Conservation (phyloP, 2,113 vertebrate species). For the Pterocles gutturalis region DNA sequence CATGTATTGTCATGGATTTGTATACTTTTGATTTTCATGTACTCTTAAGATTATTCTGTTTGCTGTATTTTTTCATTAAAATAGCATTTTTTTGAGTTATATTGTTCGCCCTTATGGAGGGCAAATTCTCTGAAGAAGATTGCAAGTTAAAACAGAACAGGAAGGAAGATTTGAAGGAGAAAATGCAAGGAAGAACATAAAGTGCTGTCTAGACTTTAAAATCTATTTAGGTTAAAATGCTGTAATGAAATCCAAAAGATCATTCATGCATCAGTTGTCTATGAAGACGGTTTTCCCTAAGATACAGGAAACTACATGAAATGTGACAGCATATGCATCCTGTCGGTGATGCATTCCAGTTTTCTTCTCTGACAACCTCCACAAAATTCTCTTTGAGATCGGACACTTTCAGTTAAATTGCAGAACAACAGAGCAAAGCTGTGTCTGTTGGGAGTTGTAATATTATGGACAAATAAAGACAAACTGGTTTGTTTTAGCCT, state of each 20-base stretch:
- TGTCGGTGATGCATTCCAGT: neutral
- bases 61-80: neutral
- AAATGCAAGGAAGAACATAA: neutral
- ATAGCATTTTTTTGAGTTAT: neutral
- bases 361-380: neutral
- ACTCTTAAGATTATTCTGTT: neutral
- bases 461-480: neutral
- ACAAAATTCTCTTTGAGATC: neutral
- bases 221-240: neutral
- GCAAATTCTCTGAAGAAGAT: neutral
- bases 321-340: neutral
- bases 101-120: neutral
- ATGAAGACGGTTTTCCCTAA: neutral
- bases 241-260: neutral
- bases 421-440: neutral
- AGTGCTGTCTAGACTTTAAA: neutral
- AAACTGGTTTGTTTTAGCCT: neutral
- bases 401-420: neutral
- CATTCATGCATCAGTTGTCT: neutral
- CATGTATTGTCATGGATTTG: neutral
- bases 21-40: neutral
- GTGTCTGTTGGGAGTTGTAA: neutral
- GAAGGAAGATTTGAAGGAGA: neutral
- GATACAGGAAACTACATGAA: neutral
- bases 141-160: neutral